Evolutionary conservation across 37 sponge, comb jelly and placozoan species (phyloP).

Genomic region (Axinella damicornis): DNA sequence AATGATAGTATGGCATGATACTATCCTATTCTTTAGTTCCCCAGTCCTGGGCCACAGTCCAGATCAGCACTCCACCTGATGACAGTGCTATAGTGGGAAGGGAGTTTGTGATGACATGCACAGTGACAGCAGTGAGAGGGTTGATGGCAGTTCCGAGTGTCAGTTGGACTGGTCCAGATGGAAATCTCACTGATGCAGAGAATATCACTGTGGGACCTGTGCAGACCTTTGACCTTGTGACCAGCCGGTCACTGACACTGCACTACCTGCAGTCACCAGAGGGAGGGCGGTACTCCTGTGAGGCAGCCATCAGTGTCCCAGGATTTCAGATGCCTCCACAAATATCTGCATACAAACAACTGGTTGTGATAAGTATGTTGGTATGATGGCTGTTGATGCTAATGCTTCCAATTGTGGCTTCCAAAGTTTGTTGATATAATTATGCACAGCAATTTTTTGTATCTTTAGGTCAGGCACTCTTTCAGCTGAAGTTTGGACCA

Average conservation of each 20-base stretch:
- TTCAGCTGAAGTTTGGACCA: too few relatives aligned
- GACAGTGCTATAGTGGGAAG: neutral
- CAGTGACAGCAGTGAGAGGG: neutral
- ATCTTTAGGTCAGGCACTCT: too few relatives aligned
- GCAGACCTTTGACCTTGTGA: neutral
- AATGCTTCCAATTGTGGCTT: too few relatives aligned
- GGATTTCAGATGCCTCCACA: too few relatives aligned
- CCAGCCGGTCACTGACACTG: neutral
- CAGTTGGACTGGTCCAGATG: neutral
- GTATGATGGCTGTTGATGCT: too few relatives aligned
- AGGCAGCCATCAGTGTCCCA: neutral
- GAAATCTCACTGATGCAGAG: neutral
- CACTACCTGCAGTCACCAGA: neutral
- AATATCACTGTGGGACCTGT: too few relatives aligned
- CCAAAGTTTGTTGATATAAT: too few relatives aligned
- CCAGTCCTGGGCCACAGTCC: slow-evolving; percentile 2
- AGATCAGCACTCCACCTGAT: neutral
- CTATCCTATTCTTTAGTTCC: slow-evolving; percentile 8
- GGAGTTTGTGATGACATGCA: neutral
- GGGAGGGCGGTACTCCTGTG: slow-evolving; percentile 12
- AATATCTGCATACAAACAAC: too few relatives aligned
- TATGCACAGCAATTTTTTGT: too few relatives aligned
- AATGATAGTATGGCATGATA: too few relatives aligned
- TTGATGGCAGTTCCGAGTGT: neutral
- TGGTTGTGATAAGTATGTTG: neutral